These are phyloP conservation scores for Lobophora halterata DNA, from an alignment of 2,888 invertebrate species.

Conservation along the genomic window DNA sequence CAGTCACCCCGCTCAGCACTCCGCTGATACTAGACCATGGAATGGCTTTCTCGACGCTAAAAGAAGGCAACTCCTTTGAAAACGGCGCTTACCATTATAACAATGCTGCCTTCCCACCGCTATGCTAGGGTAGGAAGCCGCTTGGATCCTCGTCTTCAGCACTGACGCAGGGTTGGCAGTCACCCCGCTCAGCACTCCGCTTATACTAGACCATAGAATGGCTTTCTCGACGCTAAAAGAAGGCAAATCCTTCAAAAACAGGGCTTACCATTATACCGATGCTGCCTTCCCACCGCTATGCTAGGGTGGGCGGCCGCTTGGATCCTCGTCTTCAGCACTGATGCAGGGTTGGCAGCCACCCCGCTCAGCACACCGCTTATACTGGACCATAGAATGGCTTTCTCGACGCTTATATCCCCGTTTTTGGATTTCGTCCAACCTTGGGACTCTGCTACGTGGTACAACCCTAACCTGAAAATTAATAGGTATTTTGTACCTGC, in stretches of 20 bases:
- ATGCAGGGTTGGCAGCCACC: slow-evolving; percentile 86
- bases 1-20: slow-evolving; percentile 83
- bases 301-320: slow-evolving; percentile 86
- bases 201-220: slow-evolving; percentile 66
- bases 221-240: slow-evolving; percentile 59
- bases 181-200: slow-evolving; percentile 85
- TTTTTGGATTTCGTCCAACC: slow-evolving; percentile 70
- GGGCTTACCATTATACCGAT: slow-evolving; percentile 81
- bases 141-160: slow-evolving; percentile 90
- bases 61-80: too few species aligned
- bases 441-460: slow-evolving; percentile 82
- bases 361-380: slow-evolving; percentile 86
- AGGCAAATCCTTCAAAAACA: too few species aligned
- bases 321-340: slow-evolving; percentile 89
- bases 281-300: slow-evolving; percentile 93
- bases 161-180: slow-evolving; percentile 88
- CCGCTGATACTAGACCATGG: slow-evolving; percentile 84
- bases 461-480: slow-evolving; percentile 80
- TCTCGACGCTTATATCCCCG: slow-evolving; percentile 58
- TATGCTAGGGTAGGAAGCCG: slow-evolving; percentile 85
- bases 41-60: too few species aligned
- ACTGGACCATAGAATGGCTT: slow-evolving; percentile 62
- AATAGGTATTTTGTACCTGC: too few species aligned
- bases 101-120: slow-evolving; percentile 93
- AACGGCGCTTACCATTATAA: slow-evolving; percentile 79